These are phyloP conservation scores for Pachydiplax longipennis DNA, from an alignment of 2,888 invertebrate species.

Conservation along the genomic window DNA sequence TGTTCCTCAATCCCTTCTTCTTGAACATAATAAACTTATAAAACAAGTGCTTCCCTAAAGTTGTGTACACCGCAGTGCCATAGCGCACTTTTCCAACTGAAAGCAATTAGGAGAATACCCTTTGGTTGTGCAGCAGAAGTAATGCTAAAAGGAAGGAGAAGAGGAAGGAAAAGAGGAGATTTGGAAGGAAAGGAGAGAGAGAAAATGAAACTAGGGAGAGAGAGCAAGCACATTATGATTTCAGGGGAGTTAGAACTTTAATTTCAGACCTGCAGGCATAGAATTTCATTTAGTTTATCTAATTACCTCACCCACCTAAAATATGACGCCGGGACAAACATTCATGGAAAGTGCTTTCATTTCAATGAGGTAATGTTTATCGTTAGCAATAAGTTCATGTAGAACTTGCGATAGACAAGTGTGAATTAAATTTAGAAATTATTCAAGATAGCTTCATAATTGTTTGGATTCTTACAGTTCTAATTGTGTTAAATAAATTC, in stretches of 20 bases:
- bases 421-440: too few species aligned
- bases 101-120: slow-evolving; percentile 14
- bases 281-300: too few species aligned
- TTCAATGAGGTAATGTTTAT: too few species aligned
- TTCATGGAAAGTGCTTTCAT: too few species aligned
- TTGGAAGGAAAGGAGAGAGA: not conserved
- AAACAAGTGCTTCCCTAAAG: slow-evolving; percentile 5
- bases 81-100: not conserved
- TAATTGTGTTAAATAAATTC: too few species aligned
- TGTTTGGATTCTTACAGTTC: too few species aligned
- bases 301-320: too few species aligned
- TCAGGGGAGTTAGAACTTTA: not conserved
- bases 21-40: slow-evolving; percentile 21
- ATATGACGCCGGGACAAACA: too few species aligned
- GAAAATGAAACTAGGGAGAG: not conserved
- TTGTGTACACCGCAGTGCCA: not conserved
- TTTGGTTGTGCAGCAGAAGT: not conserved
- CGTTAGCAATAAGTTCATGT: too few species aligned
- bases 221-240: not conserved
- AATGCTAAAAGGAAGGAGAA: not conserved
- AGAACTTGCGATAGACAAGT: too few species aligned
- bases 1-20: not conserved
- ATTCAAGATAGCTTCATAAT: too few species aligned
- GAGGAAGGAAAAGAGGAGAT: too few species aligned
- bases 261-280: not conserved